Percentiles rank a stretch among this genome's conserved stretches.
phyloP scores from a whole-genome alignment of 2,797 vertebrate genomes.

The Gadopsis marmoratus region DNA sequence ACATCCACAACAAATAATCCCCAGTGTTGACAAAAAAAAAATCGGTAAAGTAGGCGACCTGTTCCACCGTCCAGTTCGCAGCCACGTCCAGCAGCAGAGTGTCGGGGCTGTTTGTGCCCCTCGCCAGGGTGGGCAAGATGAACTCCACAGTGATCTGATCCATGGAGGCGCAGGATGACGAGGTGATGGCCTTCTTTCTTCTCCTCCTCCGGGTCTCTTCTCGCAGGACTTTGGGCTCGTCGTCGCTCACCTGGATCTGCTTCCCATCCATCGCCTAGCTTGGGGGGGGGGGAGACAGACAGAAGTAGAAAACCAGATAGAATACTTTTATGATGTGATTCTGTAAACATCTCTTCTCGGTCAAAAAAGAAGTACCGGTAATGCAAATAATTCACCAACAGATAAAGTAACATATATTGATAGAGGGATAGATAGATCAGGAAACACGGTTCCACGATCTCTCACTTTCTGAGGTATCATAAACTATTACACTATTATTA shows the following conservation, averaged over 20 bases:
- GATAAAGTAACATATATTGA: not conserved
- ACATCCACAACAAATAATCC: not conserved
- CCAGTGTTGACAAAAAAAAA: no score
- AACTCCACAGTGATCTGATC: constrained; percentile 94
- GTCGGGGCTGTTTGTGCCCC: constrained; percentile 84
- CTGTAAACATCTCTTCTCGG: no score
- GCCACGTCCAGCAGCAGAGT: constrained; percentile 89
- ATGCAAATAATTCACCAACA: not conserved
- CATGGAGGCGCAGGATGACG: constrained; percentile 83
- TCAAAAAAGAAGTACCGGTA: not conserved
- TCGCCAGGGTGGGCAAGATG: constrained; percentile 89
- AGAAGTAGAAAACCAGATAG: not conserved
- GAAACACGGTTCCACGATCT: not conserved
- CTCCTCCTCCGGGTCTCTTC: constrained; percentile 91
- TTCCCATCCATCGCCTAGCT: constrained; percentile 92
- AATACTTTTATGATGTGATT: no score
- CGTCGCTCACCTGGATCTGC: constrained; percentile 77
- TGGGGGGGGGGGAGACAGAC: not conserved
- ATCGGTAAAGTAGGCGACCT: constrained; percentile 66
- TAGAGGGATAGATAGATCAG: not conserved
- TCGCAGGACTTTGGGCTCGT: constrained; percentile 88
- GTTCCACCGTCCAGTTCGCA: constrained; percentile 95
- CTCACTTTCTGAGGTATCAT: not conserved
- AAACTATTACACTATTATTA: no score
- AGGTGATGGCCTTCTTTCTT: constrained; percentile 92